Percentiles rank a stretch among this genome's conserved stretches.
Evolutionary conservation across 37 sponge, comb jelly and placozoan genomes (phyloP).

Genomic region (Mnemiopsis leidyi): DNA sequence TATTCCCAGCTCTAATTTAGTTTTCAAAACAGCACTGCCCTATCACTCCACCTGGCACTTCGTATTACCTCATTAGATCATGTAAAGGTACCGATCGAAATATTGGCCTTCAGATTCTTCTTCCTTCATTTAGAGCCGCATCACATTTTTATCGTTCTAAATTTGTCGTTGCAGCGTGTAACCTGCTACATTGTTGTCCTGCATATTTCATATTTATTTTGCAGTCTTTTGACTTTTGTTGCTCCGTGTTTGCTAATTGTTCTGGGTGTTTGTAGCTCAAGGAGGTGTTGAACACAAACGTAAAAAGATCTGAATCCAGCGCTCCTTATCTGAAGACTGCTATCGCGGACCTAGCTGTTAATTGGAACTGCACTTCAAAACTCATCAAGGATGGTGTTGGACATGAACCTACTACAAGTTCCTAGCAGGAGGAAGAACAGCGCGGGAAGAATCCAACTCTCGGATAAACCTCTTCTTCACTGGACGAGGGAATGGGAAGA

Average conservation of each 20-base stretch:
- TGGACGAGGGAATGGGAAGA: not conserved
- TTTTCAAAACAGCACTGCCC: too few species aligned
- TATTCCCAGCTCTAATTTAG: too few species aligned
- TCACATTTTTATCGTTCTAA: too few species aligned
- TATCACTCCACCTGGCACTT: not conserved
- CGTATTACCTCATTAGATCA: not conserved
- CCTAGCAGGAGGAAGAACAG: not conserved
- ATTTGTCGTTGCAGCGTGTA: too few species aligned
- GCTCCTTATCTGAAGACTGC: too few species aligned
- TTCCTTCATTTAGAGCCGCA: too few species aligned
- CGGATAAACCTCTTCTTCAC: not conserved
- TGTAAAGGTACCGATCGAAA: not conserved
- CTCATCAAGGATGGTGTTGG: not conserved
- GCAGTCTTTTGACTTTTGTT: too few species aligned
- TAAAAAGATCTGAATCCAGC: too few species aligned
- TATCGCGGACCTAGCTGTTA: too few species aligned
- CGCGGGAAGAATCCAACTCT: not conserved
- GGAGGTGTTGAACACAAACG: too few species aligned
- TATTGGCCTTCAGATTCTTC: not conserved
- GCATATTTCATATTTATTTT: not conserved
- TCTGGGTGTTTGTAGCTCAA: not conserved
- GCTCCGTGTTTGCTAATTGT: not conserved
- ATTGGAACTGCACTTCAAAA: too few species aligned
- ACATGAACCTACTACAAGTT: not conserved
- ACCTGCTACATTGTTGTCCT: not conserved